A percentile compares a stretch with the other conserved stretches of the same genome.
phyloP scores from a whole-genome alignment of 2,113 vertebrate genomes.

The Acanthisitta chloris region DNA sequence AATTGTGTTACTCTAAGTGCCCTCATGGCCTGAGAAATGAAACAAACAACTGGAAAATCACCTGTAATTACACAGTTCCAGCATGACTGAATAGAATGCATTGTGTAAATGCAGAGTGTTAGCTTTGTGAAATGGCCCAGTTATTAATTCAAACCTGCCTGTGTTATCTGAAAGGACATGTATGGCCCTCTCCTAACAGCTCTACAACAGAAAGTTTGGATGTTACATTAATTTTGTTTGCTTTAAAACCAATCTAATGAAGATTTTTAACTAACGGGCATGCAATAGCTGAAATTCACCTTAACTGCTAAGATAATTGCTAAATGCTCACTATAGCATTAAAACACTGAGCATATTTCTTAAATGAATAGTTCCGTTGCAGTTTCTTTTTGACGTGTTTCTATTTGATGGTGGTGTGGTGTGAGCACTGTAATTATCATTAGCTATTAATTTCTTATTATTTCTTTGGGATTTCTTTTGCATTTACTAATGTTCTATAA shows the following conservation, averaged over 20 bases:
- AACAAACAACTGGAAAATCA: conserved; percentile 43
- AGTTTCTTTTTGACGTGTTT: neutral
- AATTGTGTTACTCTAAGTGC: conserved; percentile 23
- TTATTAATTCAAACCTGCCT: neutral
- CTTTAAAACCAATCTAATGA: neutral
- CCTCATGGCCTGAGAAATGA: neutral
- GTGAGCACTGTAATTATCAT: neutral
- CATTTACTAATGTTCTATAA: neutral
- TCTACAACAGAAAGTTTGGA: neutral
- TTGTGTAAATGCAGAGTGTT: neutral
- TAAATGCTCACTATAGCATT: neutral
- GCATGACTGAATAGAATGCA: neutral
- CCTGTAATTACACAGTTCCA: neutral
- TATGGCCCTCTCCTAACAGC: neutral
- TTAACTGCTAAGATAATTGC: neutral
- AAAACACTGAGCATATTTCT: neutral
- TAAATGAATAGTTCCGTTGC: neutral
- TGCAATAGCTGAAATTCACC: neutral
- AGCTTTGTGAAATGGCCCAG: neutral
- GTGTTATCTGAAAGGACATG: neutral
- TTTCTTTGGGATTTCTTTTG: neutral
- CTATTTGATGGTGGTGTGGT: neutral
- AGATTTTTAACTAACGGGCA: neutral
- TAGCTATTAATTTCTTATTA: neutral
- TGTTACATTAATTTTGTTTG: neutral